These are phyloP conservation scores for Autographa gamma DNA, from an alignment of 2,888 invertebrate genomes.

Conservation along the genomic window DNA sequence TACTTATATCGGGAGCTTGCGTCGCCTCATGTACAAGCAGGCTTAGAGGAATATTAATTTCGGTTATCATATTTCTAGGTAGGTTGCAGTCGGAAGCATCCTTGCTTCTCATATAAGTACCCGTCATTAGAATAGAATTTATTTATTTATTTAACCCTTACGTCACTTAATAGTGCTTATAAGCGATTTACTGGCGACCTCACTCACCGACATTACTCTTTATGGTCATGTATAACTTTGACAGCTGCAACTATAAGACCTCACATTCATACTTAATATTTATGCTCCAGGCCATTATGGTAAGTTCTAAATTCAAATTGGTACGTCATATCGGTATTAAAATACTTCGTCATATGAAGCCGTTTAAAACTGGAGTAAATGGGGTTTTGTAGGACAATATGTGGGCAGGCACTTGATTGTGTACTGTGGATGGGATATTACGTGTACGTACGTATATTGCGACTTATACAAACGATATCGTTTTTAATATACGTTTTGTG, in stretches of 20 bases:
- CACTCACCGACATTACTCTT: slow-evolving; percentile 29
- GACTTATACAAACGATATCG: slow-evolving; percentile 23
- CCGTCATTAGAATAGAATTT: background rate
- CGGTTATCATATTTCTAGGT: too few species aligned
- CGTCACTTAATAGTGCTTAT: slow-evolving; percentile 16
- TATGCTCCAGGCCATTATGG: slow-evolving; percentile 8
- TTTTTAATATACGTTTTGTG: slow-evolving; percentile 21
- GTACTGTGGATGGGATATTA: slow-evolving; percentile 14
- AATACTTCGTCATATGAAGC: slow-evolving; percentile 31
- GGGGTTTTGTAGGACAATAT: slow-evolving; percentile 39
- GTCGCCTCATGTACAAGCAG: too few species aligned
- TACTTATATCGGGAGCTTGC: too few species aligned
- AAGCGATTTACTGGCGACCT: slow-evolving; percentile 21
- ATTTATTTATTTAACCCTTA: background rate
- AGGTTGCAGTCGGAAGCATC: background rate
- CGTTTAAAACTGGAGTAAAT: slow-evolving; percentile 30
- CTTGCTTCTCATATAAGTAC: background rate
- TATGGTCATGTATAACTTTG: slow-evolving; percentile 38
- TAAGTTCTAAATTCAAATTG: slow-evolving; percentile 14
- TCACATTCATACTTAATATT: slow-evolving; percentile 19
- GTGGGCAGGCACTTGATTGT: slow-evolving; percentile 35
- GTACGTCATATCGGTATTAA: slow-evolving; percentile 33
- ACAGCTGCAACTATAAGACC: slow-evolving; percentile 23
- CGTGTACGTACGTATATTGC: background rate
- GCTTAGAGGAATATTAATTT: too few species aligned